phyloP scores from a whole-genome alignment of 2,888 invertebrate species.

The Eupithecia abbreviata region DNA sequence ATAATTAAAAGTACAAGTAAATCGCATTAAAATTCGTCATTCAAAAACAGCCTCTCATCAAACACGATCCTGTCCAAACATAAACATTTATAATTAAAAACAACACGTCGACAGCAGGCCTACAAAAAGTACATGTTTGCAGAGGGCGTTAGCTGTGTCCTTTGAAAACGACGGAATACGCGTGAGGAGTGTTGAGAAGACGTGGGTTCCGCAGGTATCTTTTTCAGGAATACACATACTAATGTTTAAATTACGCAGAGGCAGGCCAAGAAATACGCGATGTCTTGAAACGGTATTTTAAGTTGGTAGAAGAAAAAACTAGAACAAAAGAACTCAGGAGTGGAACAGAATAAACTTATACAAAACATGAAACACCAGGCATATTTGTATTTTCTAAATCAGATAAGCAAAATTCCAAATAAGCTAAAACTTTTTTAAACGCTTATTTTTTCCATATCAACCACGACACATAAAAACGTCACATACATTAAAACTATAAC shows the following conservation, averaged over 20 bases:
- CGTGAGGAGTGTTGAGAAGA: neutral
- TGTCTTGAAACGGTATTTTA: neutral
- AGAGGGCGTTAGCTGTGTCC: constrained; percentile 36
- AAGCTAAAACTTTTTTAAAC: no score
- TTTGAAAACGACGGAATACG: constrained; percentile 26
- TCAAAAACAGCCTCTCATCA: constrained; percentile 31
- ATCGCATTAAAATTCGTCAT: constrained; percentile 33
- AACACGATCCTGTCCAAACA: constrained; percentile 38
- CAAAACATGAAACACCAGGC: neutral
- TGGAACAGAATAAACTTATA: neutral
- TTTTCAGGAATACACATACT: neutral
- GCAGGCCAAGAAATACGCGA: neutral
- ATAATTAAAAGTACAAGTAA: constrained; percentile 40
- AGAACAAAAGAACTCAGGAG: neutral
- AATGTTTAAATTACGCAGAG: neutral
- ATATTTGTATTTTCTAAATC: neutral
- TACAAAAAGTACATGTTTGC: constrained; percentile 36
- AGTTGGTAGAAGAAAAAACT: neutral
- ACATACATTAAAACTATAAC: neutral
- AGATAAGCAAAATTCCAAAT: neutral
- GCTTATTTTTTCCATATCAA: neutral
- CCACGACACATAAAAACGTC: neutral
- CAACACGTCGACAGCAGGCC: constrained; percentile 36
- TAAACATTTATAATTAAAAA: constrained; percentile 45
- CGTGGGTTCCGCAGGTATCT: constrained; percentile 20